Conservation (phyloP, 2,113 vertebrate genomes). For the Aphelocoma coerulescens region DNA sequence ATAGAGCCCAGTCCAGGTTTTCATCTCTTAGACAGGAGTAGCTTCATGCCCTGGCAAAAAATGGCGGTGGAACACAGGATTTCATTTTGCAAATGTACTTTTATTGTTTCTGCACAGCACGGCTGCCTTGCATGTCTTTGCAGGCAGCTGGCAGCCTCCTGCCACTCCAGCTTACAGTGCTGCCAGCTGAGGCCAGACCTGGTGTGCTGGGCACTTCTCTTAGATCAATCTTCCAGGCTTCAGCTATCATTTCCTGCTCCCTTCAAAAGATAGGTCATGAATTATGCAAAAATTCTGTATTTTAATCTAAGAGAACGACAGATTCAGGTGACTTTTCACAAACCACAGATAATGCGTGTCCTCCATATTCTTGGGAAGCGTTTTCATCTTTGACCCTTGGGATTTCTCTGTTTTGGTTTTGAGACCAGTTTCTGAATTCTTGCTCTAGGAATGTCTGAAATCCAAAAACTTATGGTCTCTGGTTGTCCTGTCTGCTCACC, state of each 20-base stretch:
- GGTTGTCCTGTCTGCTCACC: neutral
- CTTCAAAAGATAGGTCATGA: neutral
- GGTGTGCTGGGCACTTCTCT: neutral
- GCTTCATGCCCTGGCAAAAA: neutral
- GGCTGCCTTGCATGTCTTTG: rapidly evolving
- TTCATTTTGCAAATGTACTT: neutral
- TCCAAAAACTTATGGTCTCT: neutral
- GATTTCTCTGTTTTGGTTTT: neutral
- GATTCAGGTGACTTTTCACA: neutral
- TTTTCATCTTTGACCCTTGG: neutral
- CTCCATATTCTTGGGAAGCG: neutral
- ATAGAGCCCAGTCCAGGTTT: neutral
- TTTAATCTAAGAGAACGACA: neutral
- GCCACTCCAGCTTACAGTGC: neutral
- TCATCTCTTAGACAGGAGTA: neutral
- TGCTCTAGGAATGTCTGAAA: neutral
- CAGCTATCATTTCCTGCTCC: neutral
- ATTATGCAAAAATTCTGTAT: neutral
- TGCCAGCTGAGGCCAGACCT: neutral
- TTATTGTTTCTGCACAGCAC: neutral
- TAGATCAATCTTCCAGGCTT: neutral
- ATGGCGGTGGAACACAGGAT: neutral
- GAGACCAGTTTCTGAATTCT: neutral
- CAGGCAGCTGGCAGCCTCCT: neutral
- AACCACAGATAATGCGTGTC: neutral